Evolutionary conservation across 2,888 invertebrate genomes (phyloP).

Genomic region (Malthinus seriepunctatus): DNA sequence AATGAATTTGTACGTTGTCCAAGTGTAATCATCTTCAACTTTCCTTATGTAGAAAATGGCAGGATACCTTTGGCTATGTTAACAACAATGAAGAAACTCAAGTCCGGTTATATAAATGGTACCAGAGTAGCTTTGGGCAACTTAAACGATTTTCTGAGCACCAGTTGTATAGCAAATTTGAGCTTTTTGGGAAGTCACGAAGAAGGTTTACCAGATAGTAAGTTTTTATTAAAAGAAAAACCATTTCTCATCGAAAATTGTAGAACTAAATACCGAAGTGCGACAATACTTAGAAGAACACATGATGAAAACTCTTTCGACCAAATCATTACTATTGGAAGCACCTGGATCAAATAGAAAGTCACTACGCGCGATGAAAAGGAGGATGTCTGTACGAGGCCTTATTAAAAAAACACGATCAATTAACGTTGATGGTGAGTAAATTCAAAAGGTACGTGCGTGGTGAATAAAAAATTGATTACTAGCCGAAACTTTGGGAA

Average conservation of each 20-base stretch:
- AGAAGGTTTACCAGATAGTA: conserved; percentile 86
- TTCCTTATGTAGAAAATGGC: conserved; percentile 74
- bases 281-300: conserved; percentile 88
- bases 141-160: conserved; percentile 92
- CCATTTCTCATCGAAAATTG: conserved; percentile 32
- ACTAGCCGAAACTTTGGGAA: conserved; percentile 77
- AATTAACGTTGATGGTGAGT: conserved; percentile 87
- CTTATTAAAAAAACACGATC: conserved; percentile 93
- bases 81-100: conserved; percentile 96
- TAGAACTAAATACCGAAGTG: conserved; percentile 79
- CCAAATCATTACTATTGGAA: conserved; percentile 69
- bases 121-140: conserved; percentile 96
- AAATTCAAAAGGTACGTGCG: background rate
- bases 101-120: conserved; percentile 98
- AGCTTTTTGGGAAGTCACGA: conserved; percentile 94
- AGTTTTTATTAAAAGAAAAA: conserved; percentile 47
- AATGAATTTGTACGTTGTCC: too few species aligned
- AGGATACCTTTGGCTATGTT: conserved; percentile 93
- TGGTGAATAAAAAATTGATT: conserved; percentile 14
- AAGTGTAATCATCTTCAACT: background rate
- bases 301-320: conserved; percentile 76
- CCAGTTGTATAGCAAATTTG: conserved; percentile 96
- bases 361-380: conserved; percentile 63
- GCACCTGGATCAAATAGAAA: conserved; percentile 57
- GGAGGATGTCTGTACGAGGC: conserved; percentile 87